Evolutionary conservation across 2,113 vertebrate genomes (phyloP).

Genomic region (Madoqua kirkii): DNA sequence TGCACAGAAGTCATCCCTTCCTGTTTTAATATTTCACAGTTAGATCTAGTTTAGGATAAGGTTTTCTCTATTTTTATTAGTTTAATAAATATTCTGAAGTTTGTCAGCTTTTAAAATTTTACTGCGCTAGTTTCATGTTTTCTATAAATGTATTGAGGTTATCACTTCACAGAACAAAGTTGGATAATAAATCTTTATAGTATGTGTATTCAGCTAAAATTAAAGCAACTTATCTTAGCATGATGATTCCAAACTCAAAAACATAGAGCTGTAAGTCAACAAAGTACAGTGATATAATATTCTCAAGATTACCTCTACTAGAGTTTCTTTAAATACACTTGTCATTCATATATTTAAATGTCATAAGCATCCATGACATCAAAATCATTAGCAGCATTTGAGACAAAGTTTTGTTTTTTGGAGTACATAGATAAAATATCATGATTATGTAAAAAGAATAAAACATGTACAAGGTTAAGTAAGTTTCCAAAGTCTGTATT

Average conservation of each 20-base stretch:
- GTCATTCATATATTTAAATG: not conserved
- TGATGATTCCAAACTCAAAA: constrained; percentile 45
- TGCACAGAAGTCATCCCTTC: not conserved
- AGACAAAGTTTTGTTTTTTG: constrained; percentile 48
- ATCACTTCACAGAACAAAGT: not conserved
- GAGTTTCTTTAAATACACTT: constrained; percentile 50
- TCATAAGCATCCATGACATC: constrained; percentile 24
- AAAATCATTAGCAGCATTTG: constrained; percentile 39
- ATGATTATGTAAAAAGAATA: not conserved
- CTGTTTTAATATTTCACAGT: not conserved
- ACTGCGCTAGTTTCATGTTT: not conserved
- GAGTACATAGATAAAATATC: constrained; percentile 26
- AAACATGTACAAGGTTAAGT: constrained; percentile 35
- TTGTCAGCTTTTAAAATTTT: not conserved
- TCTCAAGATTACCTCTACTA: not conserved
- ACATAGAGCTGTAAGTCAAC: constrained; percentile 28
- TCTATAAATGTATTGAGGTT: not conserved
- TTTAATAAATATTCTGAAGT: constrained; percentile 25
- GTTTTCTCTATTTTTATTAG: constrained; percentile 37
- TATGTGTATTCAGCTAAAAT: not conserved
- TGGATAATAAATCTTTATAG: not conserved
- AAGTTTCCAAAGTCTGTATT: constrained; percentile 60
- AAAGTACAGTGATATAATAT: not conserved
- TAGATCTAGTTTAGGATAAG: not conserved
- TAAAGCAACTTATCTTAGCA: not conserved